phyloP scores from a whole-genome alignment of 2,888 invertebrate genomes.

The Trypoxylon attenuatum region DNA sequence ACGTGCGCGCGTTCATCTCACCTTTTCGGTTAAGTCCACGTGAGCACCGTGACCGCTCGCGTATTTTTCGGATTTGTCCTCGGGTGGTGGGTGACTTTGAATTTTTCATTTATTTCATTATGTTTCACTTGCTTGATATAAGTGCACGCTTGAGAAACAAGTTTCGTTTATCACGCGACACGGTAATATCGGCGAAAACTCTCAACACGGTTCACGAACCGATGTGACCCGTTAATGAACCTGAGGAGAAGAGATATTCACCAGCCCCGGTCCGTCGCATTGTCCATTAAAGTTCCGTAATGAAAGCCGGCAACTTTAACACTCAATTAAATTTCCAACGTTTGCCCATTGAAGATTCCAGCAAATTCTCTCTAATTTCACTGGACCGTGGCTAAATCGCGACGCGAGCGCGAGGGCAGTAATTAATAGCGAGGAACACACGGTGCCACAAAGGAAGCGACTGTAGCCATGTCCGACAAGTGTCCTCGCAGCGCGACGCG shows the following conservation, averaged over 20 bases:
- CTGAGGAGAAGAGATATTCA: constrained; percentile 19
- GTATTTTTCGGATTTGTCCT: too few relatives aligned
- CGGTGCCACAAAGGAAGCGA: constrained; percentile 55
- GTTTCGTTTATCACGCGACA: too few relatives aligned
- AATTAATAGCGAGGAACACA: constrained; percentile 55
- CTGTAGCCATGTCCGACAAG: constrained; percentile 57
- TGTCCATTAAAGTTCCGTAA: not conserved
- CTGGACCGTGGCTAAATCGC: constrained; percentile 8
- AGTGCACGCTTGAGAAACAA: too few relatives aligned
- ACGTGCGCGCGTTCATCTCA: constrained; percentile 15
- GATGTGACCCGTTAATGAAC: constrained; percentile 26
- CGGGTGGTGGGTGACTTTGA: too few relatives aligned
- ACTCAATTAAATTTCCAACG: constrained; percentile 40
- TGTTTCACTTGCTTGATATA: too few relatives aligned
- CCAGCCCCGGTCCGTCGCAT: constrained; percentile 34
- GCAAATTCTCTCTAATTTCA: constrained; percentile 5
- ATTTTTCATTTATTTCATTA: too few relatives aligned
- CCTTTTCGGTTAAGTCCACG: too few relatives aligned
- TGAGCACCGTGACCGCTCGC: too few relatives aligned
- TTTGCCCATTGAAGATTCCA: not conserved
- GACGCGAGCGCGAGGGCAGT: constrained; percentile 13
- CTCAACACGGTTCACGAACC: constrained; percentile 45
- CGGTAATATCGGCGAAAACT: too few relatives aligned
- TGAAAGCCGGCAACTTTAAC: not conserved
- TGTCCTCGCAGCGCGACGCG: constrained; percentile 61